Evolutionary conservation across 2,797 vertebrate genomes (phyloP).

Genomic region (Phrynocephalus guinanensis): DNA sequence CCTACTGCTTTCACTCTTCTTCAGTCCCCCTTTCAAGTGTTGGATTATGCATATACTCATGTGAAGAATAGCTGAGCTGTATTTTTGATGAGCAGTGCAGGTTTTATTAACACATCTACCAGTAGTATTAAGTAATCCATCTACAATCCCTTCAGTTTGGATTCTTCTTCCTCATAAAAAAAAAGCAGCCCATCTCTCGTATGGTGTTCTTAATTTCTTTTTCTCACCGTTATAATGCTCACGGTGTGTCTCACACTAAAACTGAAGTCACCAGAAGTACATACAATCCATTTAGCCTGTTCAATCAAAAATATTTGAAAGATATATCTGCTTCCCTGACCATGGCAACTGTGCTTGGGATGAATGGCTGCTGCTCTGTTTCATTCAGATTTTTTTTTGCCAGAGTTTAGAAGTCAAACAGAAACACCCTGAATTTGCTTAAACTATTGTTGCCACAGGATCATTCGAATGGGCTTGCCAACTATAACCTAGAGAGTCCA

Average conservation of each 20-base stretch:
- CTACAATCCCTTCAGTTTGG: slow-evolving; percentile 26
- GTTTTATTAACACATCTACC: slow-evolving; percentile 48
- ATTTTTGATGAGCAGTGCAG: slow-evolving; percentile 6
- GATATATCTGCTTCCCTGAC: slow-evolving; percentile 72
- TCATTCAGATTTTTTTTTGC: slow-evolving; percentile 57
- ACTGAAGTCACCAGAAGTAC: slow-evolving; percentile 57
- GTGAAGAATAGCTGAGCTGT: neutral
- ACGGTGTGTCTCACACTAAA: slow-evolving; percentile 53
- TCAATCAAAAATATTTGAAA: slow-evolving; percentile 73
- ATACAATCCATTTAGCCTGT: neutral
- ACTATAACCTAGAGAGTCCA: slow-evolving; percentile 78
- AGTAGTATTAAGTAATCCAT: slow-evolving; percentile 26
- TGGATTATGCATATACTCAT: slow-evolving; percentile 25
- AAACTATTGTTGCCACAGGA: slow-evolving; percentile 76
- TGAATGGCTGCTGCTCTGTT: slow-evolving; percentile 66
- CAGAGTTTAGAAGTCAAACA: slow-evolving; percentile 78
- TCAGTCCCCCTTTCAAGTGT: neutral
- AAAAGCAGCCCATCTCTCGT: slow-evolving; percentile 52
- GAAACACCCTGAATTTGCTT: slow-evolving; percentile 79
- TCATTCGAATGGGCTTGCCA: slow-evolving; percentile 79
- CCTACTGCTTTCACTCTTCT: slow-evolving; percentile 46
- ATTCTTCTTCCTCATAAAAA: slow-evolving; percentile 54
- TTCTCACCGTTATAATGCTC: no score
- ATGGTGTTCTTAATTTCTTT: no score
- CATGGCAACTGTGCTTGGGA: slow-evolving; percentile 74